Percentiles rank a stretch among this genome's conserved stretches.
These are phyloP conservation scores for Lynx canadensis DNA, from an alignment of 2,113 vertebrate species.

Conservation along the genomic window DNA sequence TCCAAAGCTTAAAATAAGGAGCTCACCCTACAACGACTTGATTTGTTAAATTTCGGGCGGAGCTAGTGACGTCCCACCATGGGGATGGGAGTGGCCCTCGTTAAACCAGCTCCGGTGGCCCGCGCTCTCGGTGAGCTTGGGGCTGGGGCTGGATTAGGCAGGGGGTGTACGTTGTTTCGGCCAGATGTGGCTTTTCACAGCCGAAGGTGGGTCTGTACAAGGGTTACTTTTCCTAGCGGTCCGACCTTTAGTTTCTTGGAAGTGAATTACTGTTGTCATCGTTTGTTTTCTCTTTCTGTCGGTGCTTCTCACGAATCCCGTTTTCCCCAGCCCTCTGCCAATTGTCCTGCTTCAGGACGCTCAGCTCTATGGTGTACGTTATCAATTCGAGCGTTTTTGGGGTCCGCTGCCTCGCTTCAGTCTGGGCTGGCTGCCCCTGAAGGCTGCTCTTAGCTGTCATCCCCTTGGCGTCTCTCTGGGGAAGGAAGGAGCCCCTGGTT, in stretches of 20 bases:
- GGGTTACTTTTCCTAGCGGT: background rate
- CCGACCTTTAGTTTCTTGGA: background rate
- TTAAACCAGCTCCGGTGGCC: background rate
- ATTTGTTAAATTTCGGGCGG: background rate
- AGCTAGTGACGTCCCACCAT: background rate
- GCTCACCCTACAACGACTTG: background rate
- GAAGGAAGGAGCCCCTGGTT: background rate
- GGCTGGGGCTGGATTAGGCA: background rate
- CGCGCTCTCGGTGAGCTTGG: too few relatives aligned
- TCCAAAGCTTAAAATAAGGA: background rate
- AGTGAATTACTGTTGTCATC: accelerated
- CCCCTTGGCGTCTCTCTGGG: background rate
- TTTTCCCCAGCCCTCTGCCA: background rate
- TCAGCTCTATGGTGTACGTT: background rate
- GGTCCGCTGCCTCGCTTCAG: background rate
- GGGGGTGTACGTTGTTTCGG: background rate
- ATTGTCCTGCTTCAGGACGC: background rate
- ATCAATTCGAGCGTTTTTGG: background rate
- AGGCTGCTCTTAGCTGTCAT: background rate
- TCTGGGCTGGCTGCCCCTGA: too few relatives aligned
- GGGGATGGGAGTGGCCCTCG: background rate
- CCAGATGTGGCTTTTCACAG: accelerated
- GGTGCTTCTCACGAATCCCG: too few relatives aligned
- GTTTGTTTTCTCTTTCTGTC: background rate
- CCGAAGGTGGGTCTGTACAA: background rate